These are phyloP conservation scores for Scaptomyza tumidula DNA, from an alignment of 2,888 invertebrate genomes.

Conservation along the genomic window DNA sequence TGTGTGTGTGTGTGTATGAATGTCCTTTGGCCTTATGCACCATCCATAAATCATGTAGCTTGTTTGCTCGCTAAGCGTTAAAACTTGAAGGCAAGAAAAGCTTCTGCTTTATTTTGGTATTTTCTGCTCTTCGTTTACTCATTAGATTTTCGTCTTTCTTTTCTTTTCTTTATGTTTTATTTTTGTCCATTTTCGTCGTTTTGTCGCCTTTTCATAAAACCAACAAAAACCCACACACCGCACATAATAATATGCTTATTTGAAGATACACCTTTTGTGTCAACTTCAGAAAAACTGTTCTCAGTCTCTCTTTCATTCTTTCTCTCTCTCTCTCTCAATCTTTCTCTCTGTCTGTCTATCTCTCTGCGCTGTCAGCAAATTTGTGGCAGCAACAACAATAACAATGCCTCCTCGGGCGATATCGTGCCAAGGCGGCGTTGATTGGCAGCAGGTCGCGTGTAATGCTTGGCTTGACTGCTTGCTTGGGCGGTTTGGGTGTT, in stretches of 20 bases:
- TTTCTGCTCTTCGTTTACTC: conserved; percentile 54
- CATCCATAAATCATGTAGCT: conserved; percentile 68
- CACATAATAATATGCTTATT: conserved; percentile 78
- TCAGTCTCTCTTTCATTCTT: neutral
- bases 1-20: conserved; percentile 7
- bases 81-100: conserved; percentile 20
- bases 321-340: neutral
- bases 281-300: conserved; percentile 44
- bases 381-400: conserved; percentile 26
- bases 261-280: conserved; percentile 74
- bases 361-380: conserved; percentile 59
- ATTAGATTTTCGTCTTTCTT: conserved; percentile 53
- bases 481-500: conserved; percentile 1
- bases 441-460: conserved; percentile 65
- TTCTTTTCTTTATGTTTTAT: neutral
- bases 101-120: neutral
- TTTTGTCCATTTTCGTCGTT: conserved; percentile 48
- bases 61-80: conserved; percentile 58
- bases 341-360: neutral
- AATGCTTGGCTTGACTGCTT: conserved; percentile 11
- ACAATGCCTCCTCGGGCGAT: conserved; percentile 42
- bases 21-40: conserved; percentile 17
- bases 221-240: conserved; percentile 46
- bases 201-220: conserved; percentile 51
- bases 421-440: conserved; percentile 62